Conservation (phyloP, 2,888 invertebrate species). For the Neocrepidodera transversa region DNA sequence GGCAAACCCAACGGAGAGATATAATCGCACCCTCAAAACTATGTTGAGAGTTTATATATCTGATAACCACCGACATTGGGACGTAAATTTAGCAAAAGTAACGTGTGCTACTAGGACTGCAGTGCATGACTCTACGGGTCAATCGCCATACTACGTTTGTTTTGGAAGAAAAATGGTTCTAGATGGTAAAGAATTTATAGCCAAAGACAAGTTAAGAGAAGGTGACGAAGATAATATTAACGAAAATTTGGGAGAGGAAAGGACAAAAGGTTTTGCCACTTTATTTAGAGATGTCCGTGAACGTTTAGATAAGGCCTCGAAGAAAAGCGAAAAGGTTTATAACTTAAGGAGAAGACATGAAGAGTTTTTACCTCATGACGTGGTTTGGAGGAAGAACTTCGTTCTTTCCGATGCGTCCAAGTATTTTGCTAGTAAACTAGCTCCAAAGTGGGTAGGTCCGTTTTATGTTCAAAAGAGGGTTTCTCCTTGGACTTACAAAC, state of each 20-base stretch:
- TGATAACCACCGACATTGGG: slow-evolving; percentile 37
- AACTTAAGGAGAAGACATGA: slow-evolving; percentile 21
- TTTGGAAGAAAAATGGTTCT: too few relatives aligned
- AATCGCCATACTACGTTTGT: too few relatives aligned
- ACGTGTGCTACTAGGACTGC: slow-evolving; percentile 46
- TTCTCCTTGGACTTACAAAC: slow-evolving; percentile 34
- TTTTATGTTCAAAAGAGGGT: slow-evolving; percentile 17
- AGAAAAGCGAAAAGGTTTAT: slow-evolving; percentile 13
- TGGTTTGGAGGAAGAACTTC: slow-evolving; percentile 26
- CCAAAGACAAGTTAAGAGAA: too few relatives aligned
- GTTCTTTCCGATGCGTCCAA: slow-evolving; percentile 31
- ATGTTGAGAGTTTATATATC: slow-evolving; percentile 36
- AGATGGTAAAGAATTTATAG: too few relatives aligned
- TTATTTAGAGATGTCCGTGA: slow-evolving; percentile 12
- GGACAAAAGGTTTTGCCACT: background rate
- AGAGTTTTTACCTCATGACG: slow-evolving; percentile 6
- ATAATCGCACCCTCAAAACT: slow-evolving; percentile 47
- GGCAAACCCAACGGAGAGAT: slow-evolving; percentile 49
- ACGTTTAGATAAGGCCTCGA: slow-evolving; percentile 14
- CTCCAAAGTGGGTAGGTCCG: slow-evolving; percentile 33
- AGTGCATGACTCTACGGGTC: too few relatives aligned
- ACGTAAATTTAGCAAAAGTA: slow-evolving; percentile 42
- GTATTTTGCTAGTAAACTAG: slow-evolving; percentile 31
- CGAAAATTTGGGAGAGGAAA: too few relatives aligned
- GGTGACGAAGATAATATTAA: too few relatives aligned